Base-by-base conservation (phyloP, 1,140 invertebrate species). In the Goniozus legneri region DNA sequence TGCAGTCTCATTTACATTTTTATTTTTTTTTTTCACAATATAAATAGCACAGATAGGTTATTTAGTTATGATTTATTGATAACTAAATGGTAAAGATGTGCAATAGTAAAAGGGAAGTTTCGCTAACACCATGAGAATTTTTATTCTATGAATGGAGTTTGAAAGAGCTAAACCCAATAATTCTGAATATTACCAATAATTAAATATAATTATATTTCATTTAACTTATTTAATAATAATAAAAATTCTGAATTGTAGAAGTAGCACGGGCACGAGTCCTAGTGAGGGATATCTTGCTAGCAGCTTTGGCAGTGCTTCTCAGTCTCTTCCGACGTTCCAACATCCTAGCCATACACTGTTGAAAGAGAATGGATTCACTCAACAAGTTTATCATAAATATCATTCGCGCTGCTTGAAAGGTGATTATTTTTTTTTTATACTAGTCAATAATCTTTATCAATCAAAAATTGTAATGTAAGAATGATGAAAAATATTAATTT, bases 311-410 rank as follows among this genome's bases (percentile, higher is more conserved):
- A 85, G 85, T 57, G 82, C 84, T 32, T 86, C 87, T 2, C 85
- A 90, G 66, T 86, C 91, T 35, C 77, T 97, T 65, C 92, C 92
- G 13, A 80, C 83, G 19, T 97, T 97, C 81, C 92, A 97, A 69
- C 95, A 98, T 79, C 95, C 95, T 22, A 96, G 92, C 65, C 93
- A 98, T 77, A 83, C 92, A 19, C 78, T 98, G 53, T 82, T 98
- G n/a, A 88, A 95, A 63, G 93, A 98, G 75, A 97, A 97, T 71
- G 91, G 94, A 60, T 99, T 98, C 77, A 95, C 95, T 10, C 96
- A 97, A 73, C 91, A 95, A 75, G 92, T 88, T 2, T 97, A 97
- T 75, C 88, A 93, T 72, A 97, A 96, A 76, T 97, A 95, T 74
- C 86, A 92, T 73, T 88, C 88, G 22, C 81, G 91, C 46, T 97